Base-by-base conservation (phyloP, 2,113 vertebrate genomes). In the Tachycineta bicolor region DNA sequence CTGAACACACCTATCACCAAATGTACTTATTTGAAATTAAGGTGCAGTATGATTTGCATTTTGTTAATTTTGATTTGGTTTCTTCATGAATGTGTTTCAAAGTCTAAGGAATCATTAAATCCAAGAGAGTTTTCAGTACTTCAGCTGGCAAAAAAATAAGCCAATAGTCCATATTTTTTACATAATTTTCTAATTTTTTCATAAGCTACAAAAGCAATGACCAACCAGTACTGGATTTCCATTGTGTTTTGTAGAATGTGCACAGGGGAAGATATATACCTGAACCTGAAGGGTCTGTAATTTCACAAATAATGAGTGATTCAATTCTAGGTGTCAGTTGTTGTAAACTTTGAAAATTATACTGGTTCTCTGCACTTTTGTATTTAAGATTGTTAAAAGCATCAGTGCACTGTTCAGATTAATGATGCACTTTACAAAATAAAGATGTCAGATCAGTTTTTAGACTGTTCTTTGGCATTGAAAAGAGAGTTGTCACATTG, bases 351-450 rank as follows among this genome's bases (percentile, higher is more conserved):
- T 0, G 4, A 33, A 73, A 88, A 80, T 25, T 62, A 4, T 62
- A 60, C 18, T 55, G 14, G 26, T 82, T 95, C 29, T 86, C 60
- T 68, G 13, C 25, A 20, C 31, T 87, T 83, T 68, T 93, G 11
- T 94, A 50, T 89, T 67, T 67, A 70, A 67, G 44, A 28, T 95
- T 89, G 47, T 90, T 83, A 31, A 29, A 91, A 94, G 58, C 85
- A 56, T 84, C 28, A 16, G 44, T 77, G 74, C 75, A 77, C 64
- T 86, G 82, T 70, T 88, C 20, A 77, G 64, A 86, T 74, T 92
- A 46, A 73, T 69, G 87, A 76, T 86, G 92, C 75, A 94, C 94
- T 95, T 96, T 87, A 79, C 78, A 84, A 89, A 65, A 67, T 65
- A 58, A 76, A 14, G 1, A 64, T 34, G 22, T 71, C 59, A 16